phyloP scores from a whole-genome alignment of 2,113 vertebrate species.

The Crocuta crocuta region DNA sequence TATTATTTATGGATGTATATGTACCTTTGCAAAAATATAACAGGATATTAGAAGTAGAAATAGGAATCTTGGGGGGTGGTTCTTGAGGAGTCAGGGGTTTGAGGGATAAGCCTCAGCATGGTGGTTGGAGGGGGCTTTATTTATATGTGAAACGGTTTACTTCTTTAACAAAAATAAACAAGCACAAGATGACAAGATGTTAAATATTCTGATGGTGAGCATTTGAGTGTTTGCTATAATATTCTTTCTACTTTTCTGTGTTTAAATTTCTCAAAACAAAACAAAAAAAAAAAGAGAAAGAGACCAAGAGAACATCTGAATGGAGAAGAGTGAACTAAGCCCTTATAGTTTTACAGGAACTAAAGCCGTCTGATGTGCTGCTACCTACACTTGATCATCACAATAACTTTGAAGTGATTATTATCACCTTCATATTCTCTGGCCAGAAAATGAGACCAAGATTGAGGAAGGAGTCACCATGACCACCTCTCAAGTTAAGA shows the following conservation, averaged over 20 bases:
- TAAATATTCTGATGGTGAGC: neutral
- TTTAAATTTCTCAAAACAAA: constrained; percentile 17
- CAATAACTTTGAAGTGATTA: neutral
- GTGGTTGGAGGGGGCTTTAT: neutral
- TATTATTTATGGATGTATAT: neutral
- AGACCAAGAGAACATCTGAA: neutral
- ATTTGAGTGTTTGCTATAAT: neutral
- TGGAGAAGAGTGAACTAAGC: constrained; percentile 32
- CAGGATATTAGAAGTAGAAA: neutral
- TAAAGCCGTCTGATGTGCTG: neutral
- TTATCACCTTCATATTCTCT: neutral
- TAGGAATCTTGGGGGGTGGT: neutral
- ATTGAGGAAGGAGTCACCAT: neutral
- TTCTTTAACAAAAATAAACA: neutral
- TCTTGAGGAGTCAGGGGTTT: neutral
- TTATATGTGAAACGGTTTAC: neutral
- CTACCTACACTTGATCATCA: neutral
- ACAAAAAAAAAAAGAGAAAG: neutral
- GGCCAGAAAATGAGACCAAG: constrained; percentile 23
- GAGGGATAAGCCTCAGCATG: neutral
- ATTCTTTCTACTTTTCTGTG: neutral
- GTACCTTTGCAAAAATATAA: neutral
- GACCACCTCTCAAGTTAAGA: neutral
- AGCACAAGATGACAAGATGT: neutral
- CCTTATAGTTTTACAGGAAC: neutral